phyloP scores from a whole-genome alignment of 2,113 vertebrate genomes.

The Pipa parva region DNA sequence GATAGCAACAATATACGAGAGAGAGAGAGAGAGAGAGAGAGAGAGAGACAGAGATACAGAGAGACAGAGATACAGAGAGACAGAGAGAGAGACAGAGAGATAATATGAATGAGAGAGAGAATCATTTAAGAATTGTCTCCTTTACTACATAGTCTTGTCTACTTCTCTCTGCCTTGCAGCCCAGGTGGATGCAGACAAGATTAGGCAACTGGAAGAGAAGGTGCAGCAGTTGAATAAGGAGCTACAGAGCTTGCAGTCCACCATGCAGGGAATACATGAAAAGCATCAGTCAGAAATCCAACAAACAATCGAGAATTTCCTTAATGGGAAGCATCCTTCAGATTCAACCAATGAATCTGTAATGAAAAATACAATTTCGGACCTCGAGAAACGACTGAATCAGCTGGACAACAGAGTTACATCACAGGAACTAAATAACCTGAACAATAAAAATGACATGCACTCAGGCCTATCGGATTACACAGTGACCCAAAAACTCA shows the following conservation, averaged over 20 bases:
- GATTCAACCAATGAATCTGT: constrained; percentile 75
- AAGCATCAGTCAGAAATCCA: constrained; percentile 58
- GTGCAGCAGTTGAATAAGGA: constrained; percentile 76
- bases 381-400: constrained; percentile 79
- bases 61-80: too few species aligned
- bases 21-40: too few species aligned
- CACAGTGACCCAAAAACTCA: neutral
- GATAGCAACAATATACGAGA: too few species aligned
- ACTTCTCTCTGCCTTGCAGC: constrained; percentile 49
- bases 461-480: constrained; percentile 44
- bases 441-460: constrained; percentile 67
- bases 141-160: neutral
- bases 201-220: constrained; percentile 76
- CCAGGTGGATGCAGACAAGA: constrained; percentile 65
- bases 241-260: constrained; percentile 72
- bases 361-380: constrained; percentile 79
- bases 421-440: constrained; percentile 68
- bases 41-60: too few species aligned
- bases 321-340: constrained; percentile 63
- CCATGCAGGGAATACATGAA: constrained; percentile 64
- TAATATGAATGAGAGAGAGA: neutral
- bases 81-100: too few species aligned
- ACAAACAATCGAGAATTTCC: constrained; percentile 47
- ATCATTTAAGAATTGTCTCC: neutral
- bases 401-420: constrained; percentile 79